These are phyloP conservation scores for Cacatua alba DNA, from an alignment of 2,113 vertebrate genomes.

Conservation along the genomic window DNA sequence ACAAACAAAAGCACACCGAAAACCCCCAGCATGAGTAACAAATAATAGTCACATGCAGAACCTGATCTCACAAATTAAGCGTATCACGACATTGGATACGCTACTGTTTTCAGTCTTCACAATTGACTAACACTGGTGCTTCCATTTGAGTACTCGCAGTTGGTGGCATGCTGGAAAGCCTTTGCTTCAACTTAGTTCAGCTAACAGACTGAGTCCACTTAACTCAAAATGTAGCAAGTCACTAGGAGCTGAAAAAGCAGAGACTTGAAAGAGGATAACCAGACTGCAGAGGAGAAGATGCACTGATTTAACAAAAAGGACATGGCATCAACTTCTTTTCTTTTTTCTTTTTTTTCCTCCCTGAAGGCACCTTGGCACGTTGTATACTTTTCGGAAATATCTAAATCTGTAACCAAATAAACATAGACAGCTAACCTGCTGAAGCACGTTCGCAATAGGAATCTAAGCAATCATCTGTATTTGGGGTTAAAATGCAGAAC, in stretches of 20 bases:
- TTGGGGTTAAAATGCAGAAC: background rate
- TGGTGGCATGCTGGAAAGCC: background rate
- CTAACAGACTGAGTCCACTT: background rate
- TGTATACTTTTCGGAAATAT: background rate
- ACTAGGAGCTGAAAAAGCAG: background rate
- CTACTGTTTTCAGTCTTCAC: background rate
- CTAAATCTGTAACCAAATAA: background rate
- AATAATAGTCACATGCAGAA: background rate
- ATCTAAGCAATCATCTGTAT: background rate
- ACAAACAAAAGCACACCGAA: background rate
- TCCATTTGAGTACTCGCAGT: background rate
- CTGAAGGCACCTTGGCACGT: background rate
- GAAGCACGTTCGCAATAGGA: background rate
- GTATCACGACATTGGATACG: background rate
- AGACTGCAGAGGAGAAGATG: background rate
- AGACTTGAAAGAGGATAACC: background rate
- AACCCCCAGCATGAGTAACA: background rate
- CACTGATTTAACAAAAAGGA: background rate
- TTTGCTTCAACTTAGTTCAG: background rate
- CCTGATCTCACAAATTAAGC: background rate
- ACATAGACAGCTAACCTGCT: slow-evolving; percentile 12
- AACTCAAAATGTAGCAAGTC: background rate
- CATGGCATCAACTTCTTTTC: background rate
- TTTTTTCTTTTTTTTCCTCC: background rate
- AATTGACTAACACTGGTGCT: background rate